Percentiles rank a stretch among this genome's conserved stretches.
Conservation (phyloP, 2,797 vertebrate genomes). For the Hydrophis major region DNA sequence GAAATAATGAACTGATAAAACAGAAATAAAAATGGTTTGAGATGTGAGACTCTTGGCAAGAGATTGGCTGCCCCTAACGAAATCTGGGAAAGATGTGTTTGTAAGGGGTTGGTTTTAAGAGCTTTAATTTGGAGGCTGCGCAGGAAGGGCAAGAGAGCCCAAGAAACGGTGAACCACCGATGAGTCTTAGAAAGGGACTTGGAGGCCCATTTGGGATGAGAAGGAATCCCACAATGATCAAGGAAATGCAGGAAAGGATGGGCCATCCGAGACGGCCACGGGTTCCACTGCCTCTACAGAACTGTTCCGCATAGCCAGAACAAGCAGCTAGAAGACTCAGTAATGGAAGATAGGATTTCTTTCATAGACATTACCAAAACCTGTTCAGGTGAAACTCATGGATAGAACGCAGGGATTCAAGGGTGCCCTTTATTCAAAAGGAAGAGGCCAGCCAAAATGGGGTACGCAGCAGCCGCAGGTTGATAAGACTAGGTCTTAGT, state of each 20-base stretch:
- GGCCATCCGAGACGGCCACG: accelerated
- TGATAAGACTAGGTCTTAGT: neutral
- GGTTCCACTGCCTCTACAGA: neutral
- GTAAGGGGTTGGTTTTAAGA: neutral
- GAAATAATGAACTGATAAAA: neutral
- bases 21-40: neutral
- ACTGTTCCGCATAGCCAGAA: neutral
- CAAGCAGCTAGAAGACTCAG: neutral
- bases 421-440: neutral
- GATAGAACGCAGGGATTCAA: neutral
- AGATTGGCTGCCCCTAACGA: neutral
- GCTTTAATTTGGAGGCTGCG: neutral
- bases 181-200: neutral
- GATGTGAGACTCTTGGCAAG: neutral
- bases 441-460: neutral
- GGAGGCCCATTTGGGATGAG: neutral
- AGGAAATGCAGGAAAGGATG: neutral
- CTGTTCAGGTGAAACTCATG: neutral
- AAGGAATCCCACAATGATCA: neutral
- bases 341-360: neutral
- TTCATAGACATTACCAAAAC: neutral
- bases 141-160: neutral
- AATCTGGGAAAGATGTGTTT: neutral
- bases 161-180: neutral
- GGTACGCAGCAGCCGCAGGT: too few species aligned